phyloP scores from a whole-genome alignment of 1,140 invertebrate genomes.

The Mesaphorura yosii region DNA sequence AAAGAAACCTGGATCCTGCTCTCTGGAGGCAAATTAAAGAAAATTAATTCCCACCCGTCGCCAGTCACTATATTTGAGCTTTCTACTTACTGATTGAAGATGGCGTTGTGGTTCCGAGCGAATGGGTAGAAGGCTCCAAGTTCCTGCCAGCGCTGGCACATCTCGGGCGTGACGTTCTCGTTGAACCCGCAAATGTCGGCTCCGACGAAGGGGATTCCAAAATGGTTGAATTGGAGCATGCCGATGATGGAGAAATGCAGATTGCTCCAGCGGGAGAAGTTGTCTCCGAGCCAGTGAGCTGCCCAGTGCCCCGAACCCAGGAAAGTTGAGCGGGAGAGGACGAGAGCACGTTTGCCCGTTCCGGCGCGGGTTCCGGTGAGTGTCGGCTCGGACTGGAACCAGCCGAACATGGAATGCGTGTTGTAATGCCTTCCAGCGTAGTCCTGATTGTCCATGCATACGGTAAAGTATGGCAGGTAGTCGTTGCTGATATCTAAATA shows the following conservation, averaged over 20 bases:
- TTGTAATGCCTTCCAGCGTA: conserved; percentile 35
- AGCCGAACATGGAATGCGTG: conserved; percentile 38
- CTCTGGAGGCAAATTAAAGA: conserved; percentile 12
- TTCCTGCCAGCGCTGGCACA: conserved; percentile 45
- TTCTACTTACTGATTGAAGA: background rate
- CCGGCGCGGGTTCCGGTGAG: conserved; percentile 29
- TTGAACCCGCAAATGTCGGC: conserved; percentile 46
- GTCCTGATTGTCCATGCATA: conserved; percentile 32
- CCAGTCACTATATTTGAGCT: background rate
- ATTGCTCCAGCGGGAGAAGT: conserved; percentile 40
- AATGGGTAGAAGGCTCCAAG: conserved; percentile 42
- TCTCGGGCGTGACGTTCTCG: conserved; percentile 38
- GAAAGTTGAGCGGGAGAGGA: conserved; percentile 45
- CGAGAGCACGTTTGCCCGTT: conserved; percentile 40
- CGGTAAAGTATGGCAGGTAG: background rate
- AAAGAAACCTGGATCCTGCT: conserved; percentile 35
- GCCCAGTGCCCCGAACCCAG: conserved; percentile 43
- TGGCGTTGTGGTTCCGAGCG: conserved; percentile 34
- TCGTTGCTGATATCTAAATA: background rate
- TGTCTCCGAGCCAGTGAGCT: conserved; percentile 48
- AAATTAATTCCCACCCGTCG: background rate
- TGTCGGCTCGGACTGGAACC: conserved; percentile 41
- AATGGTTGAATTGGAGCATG: conserved; percentile 38
- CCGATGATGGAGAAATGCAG: conserved; percentile 39
- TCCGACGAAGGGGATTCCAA: conserved; percentile 42